These are phyloP conservation scores for Lucinisca nassula DNA, from an alignment of 2,888 invertebrate species.

Conservation along the genomic window DNA sequence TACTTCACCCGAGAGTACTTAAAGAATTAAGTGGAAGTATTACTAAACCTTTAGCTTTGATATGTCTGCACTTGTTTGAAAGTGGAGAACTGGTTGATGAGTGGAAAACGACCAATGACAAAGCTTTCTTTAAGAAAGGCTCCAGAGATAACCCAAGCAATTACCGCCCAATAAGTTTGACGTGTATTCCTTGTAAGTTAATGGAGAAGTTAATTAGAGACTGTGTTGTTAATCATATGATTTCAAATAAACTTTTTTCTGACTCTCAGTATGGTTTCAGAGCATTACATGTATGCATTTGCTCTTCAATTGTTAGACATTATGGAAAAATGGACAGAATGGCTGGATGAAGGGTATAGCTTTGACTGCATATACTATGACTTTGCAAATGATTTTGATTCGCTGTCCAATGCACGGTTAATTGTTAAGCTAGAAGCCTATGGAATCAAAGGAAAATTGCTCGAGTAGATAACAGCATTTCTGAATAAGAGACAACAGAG, in stretches of 20 bases:
- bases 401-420: constrained; percentile 30
- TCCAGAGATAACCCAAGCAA: constrained; percentile 20
- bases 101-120: constrained; percentile 38
- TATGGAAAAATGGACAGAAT: constrained; percentile 28
- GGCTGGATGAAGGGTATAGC: constrained; percentile 24
- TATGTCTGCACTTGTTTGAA: constrained; percentile 23
- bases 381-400: constrained; percentile 42
- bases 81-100: constrained; percentile 15
- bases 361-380: constrained; percentile 43
- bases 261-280: constrained; percentile 36
- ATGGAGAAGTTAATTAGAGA: constrained; percentile 40
- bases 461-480: constrained; percentile 40
- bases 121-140: constrained; percentile 26
- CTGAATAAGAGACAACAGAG: constrained; percentile 29
- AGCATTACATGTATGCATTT: constrained; percentile 25
- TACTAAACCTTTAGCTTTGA: background rate
- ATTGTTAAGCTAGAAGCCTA: constrained; percentile 32
- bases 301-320: constrained; percentile 30
- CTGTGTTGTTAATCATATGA: constrained; percentile 24
- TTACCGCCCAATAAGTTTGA: constrained; percentile 34
- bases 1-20: constrained; percentile 11
- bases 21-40: background rate
- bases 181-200: constrained; percentile 39
- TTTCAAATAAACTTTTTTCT: constrained; percentile 21
- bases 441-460: constrained; percentile 28